Conservation (phyloP, 2,113 vertebrate genomes). For the Lophotis ruficrista region DNA sequence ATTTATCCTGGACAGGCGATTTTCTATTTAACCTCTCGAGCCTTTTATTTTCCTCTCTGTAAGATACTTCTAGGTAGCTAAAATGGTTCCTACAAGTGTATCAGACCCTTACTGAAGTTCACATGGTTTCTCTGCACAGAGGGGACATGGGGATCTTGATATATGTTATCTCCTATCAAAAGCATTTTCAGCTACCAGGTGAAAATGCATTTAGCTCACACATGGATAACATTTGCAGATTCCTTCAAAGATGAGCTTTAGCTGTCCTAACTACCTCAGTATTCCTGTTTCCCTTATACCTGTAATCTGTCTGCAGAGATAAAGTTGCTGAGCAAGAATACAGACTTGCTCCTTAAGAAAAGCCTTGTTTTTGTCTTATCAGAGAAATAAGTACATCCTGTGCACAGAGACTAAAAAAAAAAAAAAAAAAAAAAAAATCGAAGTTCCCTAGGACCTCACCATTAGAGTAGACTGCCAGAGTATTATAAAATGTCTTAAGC, state of each 20-base stretch:
- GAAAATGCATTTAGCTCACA: not conserved
- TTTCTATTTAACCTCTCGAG: not conserved
- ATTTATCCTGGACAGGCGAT: not conserved
- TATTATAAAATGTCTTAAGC: constrained; percentile 56
- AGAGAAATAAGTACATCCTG: constrained; percentile 18
- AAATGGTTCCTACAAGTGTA: not conserved
- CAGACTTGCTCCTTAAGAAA: not conserved
- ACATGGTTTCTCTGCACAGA: not conserved
- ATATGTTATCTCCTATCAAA: not conserved
- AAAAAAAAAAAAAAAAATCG: not conserved
- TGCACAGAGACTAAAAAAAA: not conserved
- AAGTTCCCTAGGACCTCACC: not conserved
- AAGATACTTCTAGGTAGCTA: not conserved
- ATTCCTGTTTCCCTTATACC: constrained; percentile 2
- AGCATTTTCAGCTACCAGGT: not conserved
- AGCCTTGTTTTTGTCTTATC: constrained; percentile 32
- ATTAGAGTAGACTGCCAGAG: not conserved
- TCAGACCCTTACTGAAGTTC: not conserved
- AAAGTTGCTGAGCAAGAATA: not conserved
- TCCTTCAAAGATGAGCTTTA: not conserved
- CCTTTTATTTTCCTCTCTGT: not conserved
- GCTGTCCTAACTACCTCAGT: not conserved
- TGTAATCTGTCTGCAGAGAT: constrained; percentile 12
- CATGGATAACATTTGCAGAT: not conserved
- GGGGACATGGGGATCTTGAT: not conserved